Evolutionary conservation across 2,113 vertebrate species (phyloP).

Genomic region (Anhinga anhinga): DNA sequence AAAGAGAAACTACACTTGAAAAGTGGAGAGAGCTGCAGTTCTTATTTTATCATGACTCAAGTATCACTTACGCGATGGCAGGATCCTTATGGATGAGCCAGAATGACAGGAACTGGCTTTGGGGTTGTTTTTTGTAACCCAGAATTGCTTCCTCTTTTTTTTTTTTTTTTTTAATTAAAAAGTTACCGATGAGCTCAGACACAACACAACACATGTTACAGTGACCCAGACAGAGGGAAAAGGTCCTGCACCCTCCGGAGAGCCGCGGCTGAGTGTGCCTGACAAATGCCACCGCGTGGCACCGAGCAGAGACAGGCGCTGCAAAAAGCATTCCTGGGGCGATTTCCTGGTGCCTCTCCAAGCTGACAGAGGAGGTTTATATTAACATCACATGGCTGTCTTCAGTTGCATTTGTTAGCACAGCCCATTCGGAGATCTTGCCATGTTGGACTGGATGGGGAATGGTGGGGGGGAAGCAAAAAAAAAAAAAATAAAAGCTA

Average conservation of each 20-base stretch:
- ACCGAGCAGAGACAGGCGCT: neutral
- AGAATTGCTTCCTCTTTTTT: fast-evolving
- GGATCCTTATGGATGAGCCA: fast-evolving
- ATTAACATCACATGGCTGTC: neutral
- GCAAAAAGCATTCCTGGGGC: neutral
- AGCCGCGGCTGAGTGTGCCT: neutral
- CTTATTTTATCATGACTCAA: neutral
- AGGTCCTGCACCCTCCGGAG: neutral
- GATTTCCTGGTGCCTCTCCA: neutral
- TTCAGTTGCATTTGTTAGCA: neutral
- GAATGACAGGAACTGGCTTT: neutral
- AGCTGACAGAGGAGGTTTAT: neutral
- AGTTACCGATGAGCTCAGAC: neutral
- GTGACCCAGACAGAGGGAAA: neutral
- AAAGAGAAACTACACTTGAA: neutral
- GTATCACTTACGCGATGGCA: fast-evolving
- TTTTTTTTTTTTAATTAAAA: neutral
- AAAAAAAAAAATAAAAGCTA: neutral
- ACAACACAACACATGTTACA: neutral
- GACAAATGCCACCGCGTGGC: neutral
- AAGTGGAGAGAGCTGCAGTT: neutral
- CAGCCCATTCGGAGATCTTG: neutral
- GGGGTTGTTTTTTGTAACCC: neutral
- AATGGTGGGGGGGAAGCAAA: neutral
- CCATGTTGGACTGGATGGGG: neutral